Evolutionary conservation across 1,140 invertebrate species (phyloP).

Genomic region (Laupala kohalensis): DNA sequence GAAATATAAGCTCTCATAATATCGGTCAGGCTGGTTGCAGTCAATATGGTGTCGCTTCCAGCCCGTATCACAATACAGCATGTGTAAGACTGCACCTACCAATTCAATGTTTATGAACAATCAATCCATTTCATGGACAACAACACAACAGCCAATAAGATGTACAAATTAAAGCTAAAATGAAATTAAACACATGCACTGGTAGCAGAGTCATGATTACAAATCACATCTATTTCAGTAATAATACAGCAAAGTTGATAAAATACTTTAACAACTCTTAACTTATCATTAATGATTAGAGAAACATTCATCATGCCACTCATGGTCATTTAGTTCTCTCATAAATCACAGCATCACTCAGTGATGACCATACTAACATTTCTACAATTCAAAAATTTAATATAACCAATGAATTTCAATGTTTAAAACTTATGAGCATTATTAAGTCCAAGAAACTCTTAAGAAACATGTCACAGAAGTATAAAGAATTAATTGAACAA

Average conservation of each 20-base stretch:
- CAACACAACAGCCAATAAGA: not conserved
- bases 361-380: not conserved
- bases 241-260: not conserved
- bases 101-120: not conserved
- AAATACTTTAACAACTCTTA: not conserved
- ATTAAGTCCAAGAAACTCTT: not conserved
- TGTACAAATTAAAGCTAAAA: not conserved
- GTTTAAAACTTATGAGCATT: too few relatives aligned
- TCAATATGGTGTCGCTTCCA: not conserved
- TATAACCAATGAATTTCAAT: too few relatives aligned
- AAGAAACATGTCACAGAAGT: not conserved
- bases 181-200: not conserved
- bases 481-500: not conserved
- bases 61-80: not conserved
- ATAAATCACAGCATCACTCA: not conserved
- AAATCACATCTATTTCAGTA: not conserved
- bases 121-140: not conserved
- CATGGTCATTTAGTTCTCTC: too few relatives aligned
- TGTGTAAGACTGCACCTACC: not conserved
- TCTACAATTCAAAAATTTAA: not conserved
- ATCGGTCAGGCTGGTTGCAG: not conserved
- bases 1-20: not conserved
- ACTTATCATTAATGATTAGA: not conserved
- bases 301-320: not conserved
- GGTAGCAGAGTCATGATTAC: not conserved